Evolutionary conservation across 2,888 invertebrate genomes (phyloP), one percentile per base, ranked within the genome.

Genomic region (Agrochola macilenta): DNA sequence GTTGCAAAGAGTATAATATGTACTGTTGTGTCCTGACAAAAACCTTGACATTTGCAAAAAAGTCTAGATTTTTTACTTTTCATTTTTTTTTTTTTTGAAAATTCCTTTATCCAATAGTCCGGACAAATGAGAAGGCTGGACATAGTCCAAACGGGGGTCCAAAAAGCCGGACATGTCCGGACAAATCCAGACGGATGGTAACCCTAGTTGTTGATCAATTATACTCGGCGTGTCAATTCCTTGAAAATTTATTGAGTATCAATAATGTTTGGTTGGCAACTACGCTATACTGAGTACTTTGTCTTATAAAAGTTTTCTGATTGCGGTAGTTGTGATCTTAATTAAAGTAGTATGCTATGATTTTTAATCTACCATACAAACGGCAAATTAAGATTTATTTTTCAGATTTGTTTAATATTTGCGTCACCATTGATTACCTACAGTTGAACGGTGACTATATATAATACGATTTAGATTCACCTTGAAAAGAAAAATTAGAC

Each of bases 131-230:
- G 35, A 35, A 35, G 35, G 35, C 35, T 5, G 35, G 3, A 35
- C 3, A 35, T 35, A 35, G 35, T 35, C 4, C 35, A 4, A 3
- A 35, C 35, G 35, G 35, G 3, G 35, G 4, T 1, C 35, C 35
- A 35, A 3, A 4, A 35, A 30, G 30, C 30, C 30, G 35, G 35
- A 35, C 35, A 35, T 35, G 35, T 35, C 35, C 35, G 35, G 35
- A 35, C 35, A 35, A 35, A 35, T 35, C 35, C 35, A 3, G 35
- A 35, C 3, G 3, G 35, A 35, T 35, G 35, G 35, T 35, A 35
- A 35, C 35, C 35, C 35, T 35, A 35, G 12, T 26, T 30, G 46
- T 79, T 79, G 63, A 49, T 74, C 49, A 83, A 79, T 69, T 69
- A 20, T 52, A 70, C 43, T 60, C 52, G 61, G 23, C 66, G 52